Percentiles rank a stretch among this genome's conserved stretches.
These are phyloP conservation scores for Microplitis deprimator DNA, from an alignment of 2,888 invertebrate species.

Conservation along the genomic window DNA sequence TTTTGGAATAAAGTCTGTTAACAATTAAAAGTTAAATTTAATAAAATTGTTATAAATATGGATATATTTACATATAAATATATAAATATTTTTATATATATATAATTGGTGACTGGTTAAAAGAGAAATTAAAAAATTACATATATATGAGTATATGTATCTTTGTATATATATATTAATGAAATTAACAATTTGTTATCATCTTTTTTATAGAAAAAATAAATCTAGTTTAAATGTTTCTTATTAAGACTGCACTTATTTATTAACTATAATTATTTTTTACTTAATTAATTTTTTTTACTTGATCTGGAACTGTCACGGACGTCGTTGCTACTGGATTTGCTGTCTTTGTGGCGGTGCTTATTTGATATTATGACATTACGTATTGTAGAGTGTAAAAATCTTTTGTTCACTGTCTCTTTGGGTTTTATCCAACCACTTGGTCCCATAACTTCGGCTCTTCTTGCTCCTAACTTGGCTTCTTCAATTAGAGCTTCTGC, in stretches of 20 bases:
- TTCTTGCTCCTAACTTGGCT: conserved; percentile 65
- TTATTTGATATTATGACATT: conserved; percentile 66
- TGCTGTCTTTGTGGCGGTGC: conserved; percentile 39
- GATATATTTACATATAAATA: neutral
- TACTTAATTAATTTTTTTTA: conserved; percentile 13
- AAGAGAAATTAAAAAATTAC: neutral
- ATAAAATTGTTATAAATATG: neutral
- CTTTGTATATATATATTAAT: conserved; percentile 4
- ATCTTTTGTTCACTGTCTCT: conserved; percentile 68
- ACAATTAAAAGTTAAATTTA: neutral
- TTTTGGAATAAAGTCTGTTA: neutral
- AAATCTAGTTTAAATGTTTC: neutral
- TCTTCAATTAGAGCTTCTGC: conserved; percentile 67
- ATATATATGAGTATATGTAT: neutral
- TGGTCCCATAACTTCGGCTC: conserved; percentile 68
- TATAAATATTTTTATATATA: conserved; percentile 5
- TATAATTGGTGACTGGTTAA: conserved; percentile 1
- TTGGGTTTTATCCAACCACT: conserved; percentile 69
- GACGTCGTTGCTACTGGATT: neutral
- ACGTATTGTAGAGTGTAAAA: conserved; percentile 66
- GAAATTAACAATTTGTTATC: neutral
- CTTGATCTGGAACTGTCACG: neutral
- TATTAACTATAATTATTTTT: neutral
- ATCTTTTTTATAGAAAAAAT: neutral
- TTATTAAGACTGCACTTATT: conserved; percentile 7